A percentile compares a stretch with the other conserved stretches of the same genome.
Evolutionary conservation across 2,888 invertebrate genomes (phyloP).

Genomic region (Nemotelus nigrinus): DNA sequence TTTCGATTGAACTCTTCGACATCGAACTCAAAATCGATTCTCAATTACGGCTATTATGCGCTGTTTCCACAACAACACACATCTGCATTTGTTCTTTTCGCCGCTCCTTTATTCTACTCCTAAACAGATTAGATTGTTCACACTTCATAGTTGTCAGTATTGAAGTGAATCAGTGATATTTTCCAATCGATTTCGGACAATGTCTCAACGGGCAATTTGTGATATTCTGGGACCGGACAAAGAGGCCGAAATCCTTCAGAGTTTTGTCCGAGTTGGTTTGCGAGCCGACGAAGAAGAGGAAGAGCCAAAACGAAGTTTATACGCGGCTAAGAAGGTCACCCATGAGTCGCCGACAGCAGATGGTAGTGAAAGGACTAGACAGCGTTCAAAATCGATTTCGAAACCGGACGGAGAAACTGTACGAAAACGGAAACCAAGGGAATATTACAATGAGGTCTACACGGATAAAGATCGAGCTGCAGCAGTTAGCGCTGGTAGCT

Average conservation of each 20-base stretch:
- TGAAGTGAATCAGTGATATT: slow-evolving; percentile 1
- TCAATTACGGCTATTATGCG: slow-evolving; percentile 36
- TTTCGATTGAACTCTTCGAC: no score
- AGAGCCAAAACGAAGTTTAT: slow-evolving; percentile 48
- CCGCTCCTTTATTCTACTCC: neutral
- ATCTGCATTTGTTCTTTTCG: slow-evolving; percentile 15
- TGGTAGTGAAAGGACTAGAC: slow-evolving; percentile 57
- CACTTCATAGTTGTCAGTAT: neutral
- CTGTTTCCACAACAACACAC: slow-evolving; percentile 28
- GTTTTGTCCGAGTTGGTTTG: slow-evolving; percentile 78
- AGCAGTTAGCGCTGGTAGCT: slow-evolving; percentile 79
- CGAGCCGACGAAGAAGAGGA: slow-evolving; percentile 70
- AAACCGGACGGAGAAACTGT: slow-evolving; percentile 58
- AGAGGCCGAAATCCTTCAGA: slow-evolving; percentile 80
- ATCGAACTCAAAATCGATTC: slow-evolving; percentile 15
- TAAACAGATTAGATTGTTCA: slow-evolving; percentile 11
- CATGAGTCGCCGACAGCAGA: slow-evolving; percentile 43
- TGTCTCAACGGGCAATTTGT: slow-evolving; percentile 66
- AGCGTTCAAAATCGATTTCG: slow-evolving; percentile 55
- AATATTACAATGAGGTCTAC: slow-evolving; percentile 77
- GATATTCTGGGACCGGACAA: slow-evolving; percentile 75
- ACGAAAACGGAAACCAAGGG: slow-evolving; percentile 61
- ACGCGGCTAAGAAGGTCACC: slow-evolving; percentile 53
- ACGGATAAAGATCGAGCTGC: slow-evolving; percentile 93
- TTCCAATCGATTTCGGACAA: slow-evolving; percentile 46